Conservation (phyloP, 2,113 vertebrate species). For the Malurus melanocephalus region DNA sequence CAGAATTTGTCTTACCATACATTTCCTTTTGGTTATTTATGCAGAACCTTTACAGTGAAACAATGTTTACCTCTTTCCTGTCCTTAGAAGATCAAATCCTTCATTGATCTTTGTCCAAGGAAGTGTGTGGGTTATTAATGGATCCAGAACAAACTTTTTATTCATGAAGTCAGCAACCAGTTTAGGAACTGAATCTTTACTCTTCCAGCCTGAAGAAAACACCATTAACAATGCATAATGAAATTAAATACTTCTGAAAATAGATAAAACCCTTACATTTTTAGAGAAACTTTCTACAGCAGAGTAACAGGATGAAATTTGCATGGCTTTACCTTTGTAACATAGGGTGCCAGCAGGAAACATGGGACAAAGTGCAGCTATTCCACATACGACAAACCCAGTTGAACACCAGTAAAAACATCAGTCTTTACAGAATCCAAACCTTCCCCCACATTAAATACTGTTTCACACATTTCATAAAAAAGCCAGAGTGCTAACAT, state of each 20-base stretch:
- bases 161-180: conserved; percentile 85
- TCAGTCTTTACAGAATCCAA: background rate
- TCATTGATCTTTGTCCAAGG: conserved; percentile 83
- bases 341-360: background rate
- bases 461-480: background rate
- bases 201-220: conserved; percentile 61
- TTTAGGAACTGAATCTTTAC: conserved; percentile 76
- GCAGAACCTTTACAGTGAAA: background rate
- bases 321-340: background rate
- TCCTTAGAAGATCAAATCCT: conserved; percentile 84
- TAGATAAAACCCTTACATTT: background rate
- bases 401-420: background rate
- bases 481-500: background rate
- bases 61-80: conserved; percentile 52
- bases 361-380: background rate
- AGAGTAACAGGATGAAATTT: background rate
- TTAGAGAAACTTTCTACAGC: background rate
- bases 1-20: background rate
- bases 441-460: background rate
- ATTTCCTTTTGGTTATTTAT: background rate
- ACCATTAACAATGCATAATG: background rate
- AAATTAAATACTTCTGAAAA: background rate
- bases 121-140: conserved; percentile 86
- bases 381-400: background rate
- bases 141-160: conserved; percentile 86